Base-by-base conservation (phyloP, 2,797 vertebrate species). In the Phalloptychus januarius region DNA sequence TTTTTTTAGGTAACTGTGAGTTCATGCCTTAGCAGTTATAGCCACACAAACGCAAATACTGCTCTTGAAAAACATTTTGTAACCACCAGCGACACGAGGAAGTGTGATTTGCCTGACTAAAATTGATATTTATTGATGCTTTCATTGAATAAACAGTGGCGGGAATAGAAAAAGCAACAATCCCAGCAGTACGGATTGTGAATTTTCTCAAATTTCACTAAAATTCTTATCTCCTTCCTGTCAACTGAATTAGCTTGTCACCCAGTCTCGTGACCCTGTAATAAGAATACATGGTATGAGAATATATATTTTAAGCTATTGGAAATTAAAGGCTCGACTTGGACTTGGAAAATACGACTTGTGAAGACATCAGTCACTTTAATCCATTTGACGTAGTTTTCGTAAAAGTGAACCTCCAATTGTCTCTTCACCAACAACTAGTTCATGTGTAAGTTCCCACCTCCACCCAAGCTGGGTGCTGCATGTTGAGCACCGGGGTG, bases 361-460 rank as follows among this genome's bases (percentile, higher is more conserved):
- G 52, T 54, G 56, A 58, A 6, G 56, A 58, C 56, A 6, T 58
- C 52, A 56, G 10, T 65, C 33, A 65, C 31, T 36, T 38, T 65
- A 25, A 23, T 5, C 33, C 18, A 65, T 10, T 65, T 38, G 33
- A 65, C 10, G 8, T 10, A 25, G 20, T 38, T 16, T 31, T 23
- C 7, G 4, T 38, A 1, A 38, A 38, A 25, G 16, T 40, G 63
- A 86, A 86, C 77, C 76, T 2, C n/a, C 86, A 88, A 89, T 92
- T 86, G 90, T 86, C 83, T 81, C 91, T 90, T 89, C 81, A 67
- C 72, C 83, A 56, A 69, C 76, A 54, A 48, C 40, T 71, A 65
- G 72, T 48, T 50, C 76, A 80, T 8, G 40, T 78, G 72, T 20
- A 72, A 75, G 74, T 72, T 74, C 83, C 81, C 54, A 70, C 56